Evolutionary conservation across 2,113 vertebrate species (phyloP), one percentile per base, ranked within the genome.

Genomic region (Mustela nigripes): DNA sequence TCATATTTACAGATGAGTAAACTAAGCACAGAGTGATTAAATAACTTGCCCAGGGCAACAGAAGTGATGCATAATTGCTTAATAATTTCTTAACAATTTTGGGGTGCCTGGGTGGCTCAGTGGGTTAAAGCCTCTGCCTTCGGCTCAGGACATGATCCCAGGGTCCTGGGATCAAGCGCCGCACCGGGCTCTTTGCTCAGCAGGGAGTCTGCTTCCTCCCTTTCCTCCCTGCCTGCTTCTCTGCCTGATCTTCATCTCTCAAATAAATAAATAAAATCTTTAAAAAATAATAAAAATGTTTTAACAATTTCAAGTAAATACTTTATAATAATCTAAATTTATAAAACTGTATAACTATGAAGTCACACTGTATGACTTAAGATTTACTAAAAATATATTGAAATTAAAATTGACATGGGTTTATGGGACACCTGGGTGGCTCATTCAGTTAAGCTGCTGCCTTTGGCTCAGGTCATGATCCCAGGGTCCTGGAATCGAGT

Each of bases 221-320:
- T 16, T 53, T 15, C 16, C 50, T 16, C 50, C 16, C 50, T 53
- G 15, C 50, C 50, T 53, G 50, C 50, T 53, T 53, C 50, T 53
- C 50, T 53, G 50, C 50, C 50, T 53, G 50, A 53, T 53, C 50
- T 53, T 5, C 50, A 53, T 53, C 50, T 53, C 15, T 53, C 50
- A 53, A 53, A 53, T 53, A 53, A 16, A 53, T 53, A 53, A 53
- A 53, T 53, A 53, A 53, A 53, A 16, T 53, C 15, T 53, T 53
- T 53, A 16, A 53, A 53, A 53, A 53, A 53, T 53, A 53, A 53
- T 82, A 92, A 53, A 78, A 92, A 21, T 89, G 42, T 42, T 42
- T 42, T 76, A 79, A 67, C 6, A 91, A 1, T 86, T 95, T 96
- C 26, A 95, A 89, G 33, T 93, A 95, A 92, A 89, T 83, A 81